Evolutionary conservation across 2,113 vertebrate species (phyloP).

Genomic region (Amphilophus citrinellus): DNA sequence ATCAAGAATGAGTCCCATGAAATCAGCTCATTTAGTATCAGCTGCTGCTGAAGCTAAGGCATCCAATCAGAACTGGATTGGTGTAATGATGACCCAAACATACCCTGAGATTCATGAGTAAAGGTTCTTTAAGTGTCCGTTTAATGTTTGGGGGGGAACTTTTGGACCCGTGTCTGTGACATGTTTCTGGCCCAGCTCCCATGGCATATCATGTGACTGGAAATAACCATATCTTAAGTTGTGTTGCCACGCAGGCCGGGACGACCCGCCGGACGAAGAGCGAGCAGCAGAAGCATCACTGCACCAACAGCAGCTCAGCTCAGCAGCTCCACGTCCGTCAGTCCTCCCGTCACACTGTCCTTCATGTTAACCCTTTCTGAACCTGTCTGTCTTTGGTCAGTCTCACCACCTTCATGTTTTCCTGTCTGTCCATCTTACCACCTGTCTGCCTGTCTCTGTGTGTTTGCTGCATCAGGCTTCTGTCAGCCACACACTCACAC

Average conservation of each 20-base stretch:
- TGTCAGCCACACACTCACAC: constrained; percentile 20
- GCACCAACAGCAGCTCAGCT: background rate
- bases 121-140: background rate
- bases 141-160: background rate
- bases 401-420: background rate
- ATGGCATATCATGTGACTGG: background rate
- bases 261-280: background rate
- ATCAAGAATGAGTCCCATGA: fast-evolving
- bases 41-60: background rate
- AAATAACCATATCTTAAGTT: background rate
- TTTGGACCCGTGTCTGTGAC: background rate
- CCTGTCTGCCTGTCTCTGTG: constrained; percentile 10
- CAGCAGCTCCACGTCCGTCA: background rate
- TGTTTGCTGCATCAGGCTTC: constrained; percentile 65
- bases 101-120: background rate
- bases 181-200: background rate
- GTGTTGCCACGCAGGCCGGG: background rate
- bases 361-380: background rate
- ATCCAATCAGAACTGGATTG: fast-evolving
- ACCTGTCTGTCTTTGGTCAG: background rate
- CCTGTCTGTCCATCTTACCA: background rate
- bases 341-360: background rate
- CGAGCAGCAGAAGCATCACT: background rate
- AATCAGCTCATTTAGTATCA: background rate
- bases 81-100: background rate